These are phyloP conservation scores for Orthonyx spaldingii DNA, from an alignment of 2,113 vertebrate genomes.

Conservation along the genomic window DNA sequence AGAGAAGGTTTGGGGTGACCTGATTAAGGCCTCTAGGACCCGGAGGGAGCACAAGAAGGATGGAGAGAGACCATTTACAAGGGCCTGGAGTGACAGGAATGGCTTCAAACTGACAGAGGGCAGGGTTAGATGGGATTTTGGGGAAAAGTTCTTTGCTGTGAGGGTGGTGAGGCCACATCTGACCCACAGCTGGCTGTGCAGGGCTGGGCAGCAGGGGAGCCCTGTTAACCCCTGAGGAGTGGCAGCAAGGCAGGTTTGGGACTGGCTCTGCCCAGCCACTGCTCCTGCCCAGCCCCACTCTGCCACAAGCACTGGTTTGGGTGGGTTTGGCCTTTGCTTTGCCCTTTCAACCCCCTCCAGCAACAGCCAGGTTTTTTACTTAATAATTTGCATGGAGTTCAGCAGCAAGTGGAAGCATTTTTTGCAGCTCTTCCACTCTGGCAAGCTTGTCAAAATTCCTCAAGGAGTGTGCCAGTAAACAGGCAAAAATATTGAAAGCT, in stretches of 20 bases:
- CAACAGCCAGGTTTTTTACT: neutral
- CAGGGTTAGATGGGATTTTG: neutral
- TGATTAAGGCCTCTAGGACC: neutral
- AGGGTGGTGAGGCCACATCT: neutral
- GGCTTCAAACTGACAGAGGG: neutral
- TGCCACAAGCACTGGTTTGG: neutral
- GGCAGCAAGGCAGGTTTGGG: neutral
- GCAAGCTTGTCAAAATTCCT: slow-evolving; percentile 23
- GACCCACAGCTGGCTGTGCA: neutral
- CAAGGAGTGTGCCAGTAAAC: neutral
- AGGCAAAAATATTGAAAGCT: slow-evolving; percentile 37
- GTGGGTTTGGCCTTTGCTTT: neutral
- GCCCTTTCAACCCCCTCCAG: neutral
- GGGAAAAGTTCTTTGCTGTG: neutral
- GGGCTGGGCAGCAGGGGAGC: neutral
- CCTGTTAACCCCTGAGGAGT: accelerated
- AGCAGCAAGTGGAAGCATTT: neutral
- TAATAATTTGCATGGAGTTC: neutral
- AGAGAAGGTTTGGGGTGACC: neutral
- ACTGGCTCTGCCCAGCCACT: neutral
- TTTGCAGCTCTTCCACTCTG: neutral
- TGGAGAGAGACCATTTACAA: neutral
- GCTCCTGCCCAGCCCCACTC: neutral
- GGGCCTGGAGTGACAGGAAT: neutral
- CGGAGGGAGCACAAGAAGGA: no score